Evolutionary conservation across 2,113 vertebrate species (phyloP).

Genomic region (Stegastes partitus): DNA sequence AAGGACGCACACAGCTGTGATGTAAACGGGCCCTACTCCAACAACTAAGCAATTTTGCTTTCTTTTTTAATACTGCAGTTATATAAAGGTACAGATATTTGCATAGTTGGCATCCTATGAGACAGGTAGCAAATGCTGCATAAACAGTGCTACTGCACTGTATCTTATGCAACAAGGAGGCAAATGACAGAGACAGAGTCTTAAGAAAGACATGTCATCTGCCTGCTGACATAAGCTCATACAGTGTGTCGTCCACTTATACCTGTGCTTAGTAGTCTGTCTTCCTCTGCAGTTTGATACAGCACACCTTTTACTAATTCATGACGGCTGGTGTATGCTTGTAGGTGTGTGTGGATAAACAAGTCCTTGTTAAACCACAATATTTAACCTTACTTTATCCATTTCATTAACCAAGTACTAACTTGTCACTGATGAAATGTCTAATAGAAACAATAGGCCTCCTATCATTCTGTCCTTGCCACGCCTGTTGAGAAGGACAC

Average conservation of each 20-base stretch:
- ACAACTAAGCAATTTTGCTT: not conserved
- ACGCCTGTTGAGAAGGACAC: slow-evolving; percentile 22
- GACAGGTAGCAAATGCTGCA: not conserved
- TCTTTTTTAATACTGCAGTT: not conserved
- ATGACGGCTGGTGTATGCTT: slow-evolving; percentile 16
- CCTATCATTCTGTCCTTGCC: not conserved
- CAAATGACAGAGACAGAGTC: no score
- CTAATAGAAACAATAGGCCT: not conserved
- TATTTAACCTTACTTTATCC: not conserved
- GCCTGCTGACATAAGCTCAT: slow-evolving; percentile 27
- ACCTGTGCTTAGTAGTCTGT: slow-evolving; percentile 26
- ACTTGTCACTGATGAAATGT: not conserved
- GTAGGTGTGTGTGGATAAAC: not conserved
- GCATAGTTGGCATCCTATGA: not conserved
- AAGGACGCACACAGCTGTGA: not conserved
- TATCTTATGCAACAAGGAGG: not conserved
- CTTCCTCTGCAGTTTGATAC: slow-evolving; percentile 42
- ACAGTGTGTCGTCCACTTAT: not conserved
- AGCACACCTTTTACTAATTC: slow-evolving; percentile 56
- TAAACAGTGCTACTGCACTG: not conserved
- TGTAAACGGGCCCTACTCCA: not conserved
- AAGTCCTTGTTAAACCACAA: not conserved
- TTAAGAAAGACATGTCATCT: slow-evolving; percentile 16
- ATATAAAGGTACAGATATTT: not conserved
- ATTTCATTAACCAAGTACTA: not conserved